Base-by-base conservation (phyloP, 2,888 invertebrate genomes). In the Sturmia bella region DNA sequence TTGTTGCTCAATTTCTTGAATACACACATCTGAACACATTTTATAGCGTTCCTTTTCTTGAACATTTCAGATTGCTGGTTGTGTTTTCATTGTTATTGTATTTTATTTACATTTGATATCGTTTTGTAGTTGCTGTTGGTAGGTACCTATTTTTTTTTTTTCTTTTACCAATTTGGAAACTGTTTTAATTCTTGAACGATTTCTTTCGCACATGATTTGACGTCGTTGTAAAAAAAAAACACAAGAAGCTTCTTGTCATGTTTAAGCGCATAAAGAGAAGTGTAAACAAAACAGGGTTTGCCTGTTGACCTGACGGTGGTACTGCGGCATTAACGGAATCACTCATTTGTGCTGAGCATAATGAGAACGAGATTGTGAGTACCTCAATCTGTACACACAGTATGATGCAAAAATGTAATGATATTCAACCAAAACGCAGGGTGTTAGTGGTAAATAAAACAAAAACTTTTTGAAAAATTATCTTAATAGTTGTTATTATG, bases 171-270 rank as follows among this genome's bases (percentile, higher is more conserved):
- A 61, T 72, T 17, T n/a, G 45, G 64, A 64, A 76, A 73, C 82
- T 54, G 75, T 75, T 78, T 59, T 59, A 76, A 73, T 81, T 83
- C 75, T 45, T 43, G 64, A 70, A 45, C 64, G 74, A 52, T 64
- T 80, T 80, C 57, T 64, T 69, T 69, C 63, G 75, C 80, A 74
- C 64, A 70, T 74, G 64, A 70, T 74, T 57, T 57, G 9, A 50
- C 9, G 43, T 39, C 54, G 24, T 27, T 76, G n/a, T 54, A 27
- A 27, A 27, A 27, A 3, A 27, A 27, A 27, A 32, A 32, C 5
- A 32, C 32, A 32, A 32, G 32, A 32, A 32, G 32, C 32, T 32
- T 32, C 32, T 32, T 3, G 5, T 6, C 32, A 3, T 7, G 9
- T 32, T 3, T 32, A 32, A 3, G 3, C 4, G 32, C 7, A 7